Percentiles rank a stretch among this genome's conserved stretches.
These are phyloP conservation scores for Camptogramma bilineatum DNA, from an alignment of 2,888 invertebrate species.

Conservation along the genomic window DNA sequence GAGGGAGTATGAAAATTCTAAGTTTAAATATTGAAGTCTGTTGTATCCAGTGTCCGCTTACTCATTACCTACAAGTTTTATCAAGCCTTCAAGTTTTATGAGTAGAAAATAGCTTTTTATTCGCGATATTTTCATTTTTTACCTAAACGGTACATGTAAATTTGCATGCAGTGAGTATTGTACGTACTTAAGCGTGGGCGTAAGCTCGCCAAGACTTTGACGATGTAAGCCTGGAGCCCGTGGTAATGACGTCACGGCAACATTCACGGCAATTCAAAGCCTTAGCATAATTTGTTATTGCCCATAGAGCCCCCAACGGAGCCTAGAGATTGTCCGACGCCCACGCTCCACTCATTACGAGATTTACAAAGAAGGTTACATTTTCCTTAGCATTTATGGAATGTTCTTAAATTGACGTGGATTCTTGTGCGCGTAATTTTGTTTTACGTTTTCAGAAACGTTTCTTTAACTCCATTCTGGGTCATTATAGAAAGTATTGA, in stretches of 20 bases:
- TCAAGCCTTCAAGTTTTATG: not conserved
- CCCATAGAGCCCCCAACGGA: not conserved
- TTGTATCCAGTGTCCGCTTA: not conserved
- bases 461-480: not conserved
- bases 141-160: not conserved
- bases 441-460: not conserved
- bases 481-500: not conserved
- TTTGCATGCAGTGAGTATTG: not conserved
- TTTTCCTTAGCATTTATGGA: conserved; percentile 1
- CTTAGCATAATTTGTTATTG: conserved; percentile 9
- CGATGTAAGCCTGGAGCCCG: not conserved
- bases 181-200: not conserved
- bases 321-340: conserved; percentile 4
- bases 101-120: not conserved
- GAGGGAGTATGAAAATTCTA: conserved; percentile 3
- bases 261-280: not conserved
- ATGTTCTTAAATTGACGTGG: not conserved
- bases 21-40: not conserved
- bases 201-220: not conserved
- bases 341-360: not conserved
- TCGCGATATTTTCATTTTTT: not conserved
- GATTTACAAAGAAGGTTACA: not conserved
- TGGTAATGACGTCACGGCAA: not conserved
- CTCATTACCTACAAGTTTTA: not conserved
- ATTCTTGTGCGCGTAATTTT: not conserved